phyloP scores from a whole-genome alignment of 2,888 invertebrate species.

The Machimus rusticus region DNA sequence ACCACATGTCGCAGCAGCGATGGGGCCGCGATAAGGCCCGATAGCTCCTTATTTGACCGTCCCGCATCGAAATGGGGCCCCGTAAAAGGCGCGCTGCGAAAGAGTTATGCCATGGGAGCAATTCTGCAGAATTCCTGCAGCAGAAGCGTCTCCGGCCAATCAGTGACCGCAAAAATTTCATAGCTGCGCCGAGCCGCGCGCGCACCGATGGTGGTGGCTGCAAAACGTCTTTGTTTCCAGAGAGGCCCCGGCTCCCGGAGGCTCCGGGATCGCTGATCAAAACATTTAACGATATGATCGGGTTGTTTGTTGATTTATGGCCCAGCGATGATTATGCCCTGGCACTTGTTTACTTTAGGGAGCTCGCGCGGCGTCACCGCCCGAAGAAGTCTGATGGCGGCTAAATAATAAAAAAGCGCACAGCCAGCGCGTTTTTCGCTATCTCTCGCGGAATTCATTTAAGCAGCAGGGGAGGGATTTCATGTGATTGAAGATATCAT shows the following conservation, averaged over 20 bases:
- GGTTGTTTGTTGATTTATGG: constrained; percentile 22
- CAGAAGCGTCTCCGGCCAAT: not conserved
- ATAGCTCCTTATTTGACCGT: constrained; percentile 8
- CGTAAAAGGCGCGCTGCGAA: constrained; percentile 20
- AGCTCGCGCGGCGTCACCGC: not conserved
- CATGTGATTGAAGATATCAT: not conserved
- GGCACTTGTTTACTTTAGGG: constrained; percentile 1
- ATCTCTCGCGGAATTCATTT: not conserved
- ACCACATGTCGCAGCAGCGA: constrained; percentile 22
- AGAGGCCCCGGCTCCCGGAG: not conserved
- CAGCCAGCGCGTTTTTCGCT: not conserved
- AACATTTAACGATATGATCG: constrained; percentile 20
- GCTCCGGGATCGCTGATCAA: not conserved
- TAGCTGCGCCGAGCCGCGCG: not conserved
- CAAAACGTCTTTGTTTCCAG: not conserved
- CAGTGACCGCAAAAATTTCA: constrained; percentile 31
- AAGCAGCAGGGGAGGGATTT: not conserved
- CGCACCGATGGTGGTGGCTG: not conserved
- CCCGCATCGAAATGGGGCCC: constrained; percentile 26
- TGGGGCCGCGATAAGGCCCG: not conserved
- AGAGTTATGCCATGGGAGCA: constrained; percentile 37
- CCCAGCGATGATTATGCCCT: not conserved
- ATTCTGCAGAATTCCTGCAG: constrained; percentile 1
- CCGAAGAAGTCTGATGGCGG: not conserved
- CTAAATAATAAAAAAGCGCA: not conserved